Conservation (phyloP, 2,113 vertebrate genomes). For the Coryphaenoides rupestris region DNA sequence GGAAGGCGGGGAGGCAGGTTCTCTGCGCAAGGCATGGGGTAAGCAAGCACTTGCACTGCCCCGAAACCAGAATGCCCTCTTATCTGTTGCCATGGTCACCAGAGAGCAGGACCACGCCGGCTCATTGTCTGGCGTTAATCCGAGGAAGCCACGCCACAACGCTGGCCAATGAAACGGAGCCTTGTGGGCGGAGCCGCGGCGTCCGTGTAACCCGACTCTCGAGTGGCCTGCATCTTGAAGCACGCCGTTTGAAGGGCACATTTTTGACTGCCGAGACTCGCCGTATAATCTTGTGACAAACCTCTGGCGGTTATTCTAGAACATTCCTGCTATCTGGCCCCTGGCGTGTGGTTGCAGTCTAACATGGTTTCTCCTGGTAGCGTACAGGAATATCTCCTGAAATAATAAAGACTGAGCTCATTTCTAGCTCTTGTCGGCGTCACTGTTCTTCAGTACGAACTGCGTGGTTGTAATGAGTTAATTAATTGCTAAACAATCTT, state of each 20-base stretch:
- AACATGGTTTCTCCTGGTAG: too few relatives aligned
- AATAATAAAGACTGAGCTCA: too few relatives aligned
- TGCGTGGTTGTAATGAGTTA: too few relatives aligned
- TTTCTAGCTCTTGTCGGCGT: too few relatives aligned
- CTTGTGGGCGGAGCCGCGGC: constrained; percentile 12
- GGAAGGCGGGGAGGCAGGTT: constrained; percentile 88
- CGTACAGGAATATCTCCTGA: too few relatives aligned
- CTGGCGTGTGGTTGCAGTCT: not conserved
- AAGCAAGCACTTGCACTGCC: constrained; percentile 66
- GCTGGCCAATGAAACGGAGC: constrained; percentile 36
- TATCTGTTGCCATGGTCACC: constrained; percentile 67
- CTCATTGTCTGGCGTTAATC: constrained; percentile 60
- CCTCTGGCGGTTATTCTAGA: not conserved
- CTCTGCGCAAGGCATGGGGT: constrained; percentile 99
- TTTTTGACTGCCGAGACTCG: constrained; percentile 13
- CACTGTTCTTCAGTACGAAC: too few relatives aligned
- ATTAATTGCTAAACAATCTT: too few relatives aligned
- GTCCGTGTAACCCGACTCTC: constrained; percentile 16
- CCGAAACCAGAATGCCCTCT: constrained; percentile 45
- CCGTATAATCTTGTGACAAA: not conserved
- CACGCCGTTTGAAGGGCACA: constrained; percentile 31
- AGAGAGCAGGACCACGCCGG: constrained; percentile 54
- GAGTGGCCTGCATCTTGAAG: constrained; percentile 14
- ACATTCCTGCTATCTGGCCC: constrained; percentile 26
- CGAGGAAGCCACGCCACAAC: constrained; percentile 34